Evolutionary conservation across 2,113 vertebrate genomes (phyloP).

Genomic region (Vidua chalybeata): DNA sequence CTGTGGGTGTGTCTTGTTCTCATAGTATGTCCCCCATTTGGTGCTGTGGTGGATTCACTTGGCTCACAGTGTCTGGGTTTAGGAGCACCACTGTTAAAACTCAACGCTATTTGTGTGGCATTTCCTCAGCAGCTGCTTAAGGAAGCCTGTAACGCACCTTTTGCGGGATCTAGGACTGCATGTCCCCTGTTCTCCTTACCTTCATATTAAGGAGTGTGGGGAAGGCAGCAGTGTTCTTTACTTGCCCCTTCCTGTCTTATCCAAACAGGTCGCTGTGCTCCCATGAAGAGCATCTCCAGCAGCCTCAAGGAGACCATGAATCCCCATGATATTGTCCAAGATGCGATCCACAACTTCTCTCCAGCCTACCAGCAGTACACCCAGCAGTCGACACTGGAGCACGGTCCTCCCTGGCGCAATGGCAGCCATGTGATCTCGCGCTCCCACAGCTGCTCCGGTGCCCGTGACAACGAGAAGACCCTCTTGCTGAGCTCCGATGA

Average conservation of each 20-base stretch:
- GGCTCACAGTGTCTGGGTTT: not conserved
- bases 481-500: conserved; percentile 93
- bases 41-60: not conserved
- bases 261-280: conserved; percentile 86
- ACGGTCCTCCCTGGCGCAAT: conserved; percentile 72
- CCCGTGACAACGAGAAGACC: conserved; percentile 90
- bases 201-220: accelerated
- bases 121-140: not conserved
- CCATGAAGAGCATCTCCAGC: conserved; percentile 98
- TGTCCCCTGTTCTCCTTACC: not conserved
- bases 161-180: not conserved
- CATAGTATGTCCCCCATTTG: not conserved
- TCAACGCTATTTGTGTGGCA: not conserved
- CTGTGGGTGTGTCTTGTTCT: not conserved
- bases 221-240: not conserved
- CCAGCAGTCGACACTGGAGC: conserved; percentile 92
- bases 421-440: conserved; percentile 79
- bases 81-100: not conserved
- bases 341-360: conserved; percentile 96
- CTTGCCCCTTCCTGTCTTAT: not conserved
- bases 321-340: conserved; percentile 92
- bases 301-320: conserved; percentile 98
- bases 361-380: conserved; percentile 98
- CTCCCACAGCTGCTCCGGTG: conserved; percentile 84
- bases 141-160: not conserved